Evolutionary conservation across 2,113 vertebrate species (phyloP).

Genomic region (Notechis scutatus): DNA sequence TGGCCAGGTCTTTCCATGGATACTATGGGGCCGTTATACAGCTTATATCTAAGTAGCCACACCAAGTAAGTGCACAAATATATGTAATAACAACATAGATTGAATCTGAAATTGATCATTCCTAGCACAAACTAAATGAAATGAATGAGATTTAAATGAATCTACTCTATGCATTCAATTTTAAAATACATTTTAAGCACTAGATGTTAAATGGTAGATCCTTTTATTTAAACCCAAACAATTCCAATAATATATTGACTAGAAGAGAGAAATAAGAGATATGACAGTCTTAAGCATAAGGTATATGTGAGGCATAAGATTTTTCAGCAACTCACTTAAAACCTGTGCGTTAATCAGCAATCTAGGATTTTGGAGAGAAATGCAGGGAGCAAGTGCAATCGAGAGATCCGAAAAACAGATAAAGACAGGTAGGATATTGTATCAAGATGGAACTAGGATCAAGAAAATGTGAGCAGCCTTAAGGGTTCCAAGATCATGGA

Average conservation of each 20-base stretch:
- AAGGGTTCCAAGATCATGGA: not conserved
- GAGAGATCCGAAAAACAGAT: not conserved
- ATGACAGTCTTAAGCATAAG: not conserved
- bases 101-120: not conserved
- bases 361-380: not conserved
- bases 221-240: not conserved
- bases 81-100: not conserved
- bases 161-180: not conserved
- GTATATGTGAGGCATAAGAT: not conserved
- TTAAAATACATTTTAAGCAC: not conserved
- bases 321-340: not conserved
- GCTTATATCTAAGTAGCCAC: not conserved
- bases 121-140: not conserved
- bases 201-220: not conserved
- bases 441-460: not conserved
- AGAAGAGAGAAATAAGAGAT: not conserved
- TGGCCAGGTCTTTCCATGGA: not conserved
- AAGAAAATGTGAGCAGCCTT: not conserved
- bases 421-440: not conserved
- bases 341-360: not conserved
- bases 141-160: not conserved
- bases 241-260: not conserved
- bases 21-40: not conserved
- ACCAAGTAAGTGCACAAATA: not conserved
- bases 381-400: not conserved